These are phyloP conservation scores for Eupsilia transversa DNA, from an alignment of 2,888 invertebrate species.

Conservation along the genomic window DNA sequence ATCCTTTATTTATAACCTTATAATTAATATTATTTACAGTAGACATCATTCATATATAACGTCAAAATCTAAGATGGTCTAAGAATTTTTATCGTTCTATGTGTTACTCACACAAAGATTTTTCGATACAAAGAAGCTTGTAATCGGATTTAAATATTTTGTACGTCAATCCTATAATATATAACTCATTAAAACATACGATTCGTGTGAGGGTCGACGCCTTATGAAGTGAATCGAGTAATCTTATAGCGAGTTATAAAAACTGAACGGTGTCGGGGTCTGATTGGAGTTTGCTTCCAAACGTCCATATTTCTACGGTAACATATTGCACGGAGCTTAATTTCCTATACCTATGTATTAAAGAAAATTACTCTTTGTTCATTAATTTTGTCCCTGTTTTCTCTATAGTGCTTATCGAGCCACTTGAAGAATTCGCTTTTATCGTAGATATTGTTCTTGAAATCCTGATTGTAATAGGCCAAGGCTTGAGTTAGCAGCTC, in stretches of 20 bases:
- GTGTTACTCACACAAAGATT: constrained; percentile 59
- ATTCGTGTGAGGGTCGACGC: constrained; percentile 73
- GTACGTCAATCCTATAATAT: constrained; percentile 75
- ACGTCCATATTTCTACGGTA: constrained; percentile 37
- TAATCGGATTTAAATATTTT: constrained; percentile 71
- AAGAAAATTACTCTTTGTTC: background rate
- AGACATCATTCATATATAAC: constrained; percentile 53
- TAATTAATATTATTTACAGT: constrained; percentile 58
- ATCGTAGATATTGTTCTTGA: constrained; percentile 21
- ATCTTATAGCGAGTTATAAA: constrained; percentile 79
- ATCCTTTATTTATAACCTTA: constrained; percentile 52
- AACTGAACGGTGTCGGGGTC: constrained; percentile 69
- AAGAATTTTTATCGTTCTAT: constrained; percentile 59
- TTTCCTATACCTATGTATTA: background rate
- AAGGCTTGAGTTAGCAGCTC: background rate
- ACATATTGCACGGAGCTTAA: constrained; percentile 10
- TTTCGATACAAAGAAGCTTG: constrained; percentile 57
- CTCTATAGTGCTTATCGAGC: background rate
- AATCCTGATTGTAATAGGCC: constrained; percentile 19
- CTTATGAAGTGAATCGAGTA: constrained; percentile 74
- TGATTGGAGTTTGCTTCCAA: constrained; percentile 64
- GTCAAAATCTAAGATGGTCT: constrained; percentile 46
- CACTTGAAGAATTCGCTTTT: constrained; percentile 2
- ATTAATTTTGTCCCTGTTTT: background rate
- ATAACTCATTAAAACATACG: constrained; percentile 73